Evolutionary conservation across 2,888 invertebrate genomes (phyloP).

Genomic region (Andrena fulva): DNA sequence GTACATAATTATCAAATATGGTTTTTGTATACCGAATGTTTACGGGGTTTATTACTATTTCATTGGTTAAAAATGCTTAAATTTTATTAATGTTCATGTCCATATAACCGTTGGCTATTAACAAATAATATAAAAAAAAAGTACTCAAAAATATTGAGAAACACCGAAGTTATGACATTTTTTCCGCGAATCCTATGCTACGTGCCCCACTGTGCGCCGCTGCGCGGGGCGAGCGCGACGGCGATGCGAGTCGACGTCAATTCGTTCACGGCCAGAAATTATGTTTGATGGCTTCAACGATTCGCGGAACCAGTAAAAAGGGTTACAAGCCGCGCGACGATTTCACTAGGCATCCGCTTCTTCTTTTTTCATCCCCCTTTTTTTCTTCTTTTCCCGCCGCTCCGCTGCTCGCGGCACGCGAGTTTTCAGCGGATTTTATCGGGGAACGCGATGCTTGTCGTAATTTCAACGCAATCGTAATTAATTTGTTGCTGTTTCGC

Average conservation of each 20-base stretch:
- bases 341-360: conserved; percentile 5
- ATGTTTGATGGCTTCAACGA: conserved; percentile 17
- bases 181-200: too few relatives aligned
- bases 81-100: too few relatives aligned
- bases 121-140: too few relatives aligned
- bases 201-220: too few relatives aligned
- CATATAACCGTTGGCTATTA: too few relatives aligned
- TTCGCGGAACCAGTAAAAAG: conserved; percentile 27
- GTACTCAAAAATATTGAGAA: too few relatives aligned
- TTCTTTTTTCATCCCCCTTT: not conserved
- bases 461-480: conserved; percentile 47
- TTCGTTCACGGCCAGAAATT: conserved; percentile 8
- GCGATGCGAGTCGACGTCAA: not conserved
- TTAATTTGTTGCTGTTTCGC: conserved; percentile 47
- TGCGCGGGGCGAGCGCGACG: not conserved
- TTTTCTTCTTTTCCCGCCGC: not conserved
- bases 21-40: too few relatives aligned
- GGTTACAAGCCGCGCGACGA: conserved; percentile 7
- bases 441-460: conserved; percentile 30
- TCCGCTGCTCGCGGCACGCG: conserved; percentile 4
- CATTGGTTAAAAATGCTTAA: too few relatives aligned
- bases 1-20: too few relatives aligned
- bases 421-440: conserved; percentile 27
- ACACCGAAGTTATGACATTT: too few relatives aligned
- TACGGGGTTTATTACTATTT: too few relatives aligned